Evolutionary conservation across 2,888 invertebrate genomes (phyloP), one percentile per base, ranked within the genome.

Genomic region (Philonicus albiceps): DNA sequence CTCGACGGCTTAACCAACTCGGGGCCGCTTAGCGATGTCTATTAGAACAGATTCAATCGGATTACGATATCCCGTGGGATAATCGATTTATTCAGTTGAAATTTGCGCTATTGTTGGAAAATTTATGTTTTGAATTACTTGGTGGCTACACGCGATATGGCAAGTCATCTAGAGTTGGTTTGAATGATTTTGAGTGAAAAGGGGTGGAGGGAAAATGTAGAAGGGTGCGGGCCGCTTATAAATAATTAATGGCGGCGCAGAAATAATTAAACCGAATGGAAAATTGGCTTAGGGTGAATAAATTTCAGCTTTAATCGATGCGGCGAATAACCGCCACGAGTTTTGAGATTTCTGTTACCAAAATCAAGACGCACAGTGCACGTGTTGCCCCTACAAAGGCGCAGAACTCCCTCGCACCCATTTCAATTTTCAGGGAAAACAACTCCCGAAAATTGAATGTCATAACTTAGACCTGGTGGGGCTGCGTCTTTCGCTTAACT

Each of bases 41-140:
- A 53, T 80, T 80, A 80, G 80, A 81, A 55, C 64, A 55, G 81
- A 81, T 81, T 55, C 81, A 64, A 81, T 81, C 64, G 55, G 81
- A 81, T 81, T 81, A 81, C 55, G 81, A 81, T 64, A 81, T 81
- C 81, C 81, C 55, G 64, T 64, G 27, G 81, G 81, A 81, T 81
- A 81, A 81, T 81, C 81, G 64, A 81, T 81, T 81, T 81, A 81
- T 55, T 81, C 34, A n/a, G 31, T 55, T 64, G 37, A 34, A 55
- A 31, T 53, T 64, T 81, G 53, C 34, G 55, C 55, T 22, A 81
- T 55, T 81, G 64, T 81, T 81, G 31, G 27, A 31, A 81, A 55
- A 31, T 55, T 55, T 81, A 81, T 81, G 64, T 19, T 16, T 13
- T 22, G 49, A 49, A 78, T 78, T 78, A 78, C 49, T 78, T 43